Evolutionary conservation across 2,797 vertebrate genomes (phyloP), one percentile per base, ranked within the genome.

Genomic region (Garrulus glandarius): DNA sequence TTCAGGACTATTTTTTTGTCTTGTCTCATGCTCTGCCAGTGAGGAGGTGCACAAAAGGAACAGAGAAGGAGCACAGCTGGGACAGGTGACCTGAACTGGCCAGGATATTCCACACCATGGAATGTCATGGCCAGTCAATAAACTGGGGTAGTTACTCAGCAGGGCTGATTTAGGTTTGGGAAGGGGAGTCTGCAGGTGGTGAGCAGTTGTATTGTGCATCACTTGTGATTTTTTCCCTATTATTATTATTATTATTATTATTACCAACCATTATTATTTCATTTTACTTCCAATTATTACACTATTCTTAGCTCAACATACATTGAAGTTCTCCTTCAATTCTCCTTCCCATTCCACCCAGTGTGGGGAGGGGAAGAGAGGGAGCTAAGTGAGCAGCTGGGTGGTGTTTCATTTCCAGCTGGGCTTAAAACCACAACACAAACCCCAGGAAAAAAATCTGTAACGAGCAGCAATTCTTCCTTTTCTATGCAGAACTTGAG

Each of bases 391-490:
- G 3, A 63, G 41, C 0, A 1, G 5, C 41, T 78, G 64, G 17
- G 41, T 55, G 64, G 41, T 78, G 30, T 63, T 86, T 63, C 32
- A 19, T 56, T 41, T 87, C 84, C 74, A 78, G 41, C 56, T 78
- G 65, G 36, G 36, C 49, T 86, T 70, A 63, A 86, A 87, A 78
- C 57, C 84, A 36, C 74, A 63, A 55, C 36, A 49, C 29, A 87
- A 87, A 14, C 23, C 22, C 30, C 22, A 7, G 5, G 23, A 64
- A 88, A 78, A 21, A 22, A 44, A n/a, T 13, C 44, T 76, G 23
- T 70, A 74, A 85, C 4, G 36, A 80, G 29, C 30, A 75, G 79
- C 18, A 86, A 46, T 41, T 46, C 47, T 76, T 88, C 56, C 26
- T 81, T 88, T 86, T 63, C 43, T 84, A 0, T 82, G 32, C 82